Evolutionary conservation across 2,113 vertebrate species (phyloP).

Genomic region (Psophia crepitans): DNA sequence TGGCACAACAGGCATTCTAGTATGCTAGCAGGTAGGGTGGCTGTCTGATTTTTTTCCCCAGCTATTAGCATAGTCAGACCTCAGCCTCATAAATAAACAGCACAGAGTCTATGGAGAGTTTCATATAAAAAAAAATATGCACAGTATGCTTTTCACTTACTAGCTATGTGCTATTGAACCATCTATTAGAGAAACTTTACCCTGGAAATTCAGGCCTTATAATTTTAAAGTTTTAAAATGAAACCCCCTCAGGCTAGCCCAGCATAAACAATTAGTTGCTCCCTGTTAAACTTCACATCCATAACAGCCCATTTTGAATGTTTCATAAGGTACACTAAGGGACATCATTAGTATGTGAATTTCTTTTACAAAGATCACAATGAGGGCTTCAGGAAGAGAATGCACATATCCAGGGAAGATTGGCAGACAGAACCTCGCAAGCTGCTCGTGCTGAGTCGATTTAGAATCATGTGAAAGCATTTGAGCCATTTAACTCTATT

Average conservation of each 20-base stretch:
- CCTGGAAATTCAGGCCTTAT: conserved; percentile 51
- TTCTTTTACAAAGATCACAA: conserved; percentile 63
- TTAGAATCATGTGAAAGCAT: conserved; percentile 54
- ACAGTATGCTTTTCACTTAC: conserved; percentile 45
- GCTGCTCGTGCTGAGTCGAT: conserved; percentile 54
- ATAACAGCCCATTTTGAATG: conserved; percentile 51
- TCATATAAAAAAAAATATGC: conserved; percentile 11
- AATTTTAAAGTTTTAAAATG: conserved; percentile 62
- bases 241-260: conserved; percentile 58
- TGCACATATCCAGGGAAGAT: conserved; percentile 29
- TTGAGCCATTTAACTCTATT: conserved; percentile 52
- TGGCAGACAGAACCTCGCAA: conserved; percentile 44
- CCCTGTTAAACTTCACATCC: conserved; percentile 59
- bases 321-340: conserved; percentile 64
- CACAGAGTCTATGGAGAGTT: conserved; percentile 31
- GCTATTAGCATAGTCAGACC: conserved; percentile 53
- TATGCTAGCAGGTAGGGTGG: conserved; percentile 50
- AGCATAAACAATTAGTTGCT: conserved; percentile 72
- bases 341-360: conserved; percentile 69
- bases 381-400: conserved; percentile 47
- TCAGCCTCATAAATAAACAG: conserved; percentile 65
- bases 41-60: conserved; percentile 26
- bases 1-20: conserved; percentile 62
- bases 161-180: conserved; percentile 29
- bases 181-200: conserved; percentile 45